These are phyloP conservation scores for Rhopalosiphum nymphaeae DNA, from an alignment of 2,888 invertebrate genomes.

Conservation along the genomic window DNA sequence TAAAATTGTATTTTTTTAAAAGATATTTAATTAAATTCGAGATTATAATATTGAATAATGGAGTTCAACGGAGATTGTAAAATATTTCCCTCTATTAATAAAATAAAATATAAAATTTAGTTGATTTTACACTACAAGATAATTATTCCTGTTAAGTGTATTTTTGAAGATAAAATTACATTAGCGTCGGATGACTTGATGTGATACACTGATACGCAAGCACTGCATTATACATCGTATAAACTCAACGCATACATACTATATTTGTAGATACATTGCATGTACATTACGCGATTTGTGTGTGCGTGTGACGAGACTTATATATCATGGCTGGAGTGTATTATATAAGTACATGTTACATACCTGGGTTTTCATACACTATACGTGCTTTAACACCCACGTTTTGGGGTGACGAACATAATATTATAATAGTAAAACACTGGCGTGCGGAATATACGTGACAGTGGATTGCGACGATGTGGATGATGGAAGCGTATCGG, in stretches of 20 bases:
- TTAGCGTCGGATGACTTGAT: not conserved
- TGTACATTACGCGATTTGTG: not conserved
- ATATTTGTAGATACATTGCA: not conserved
- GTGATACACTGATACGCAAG: not conserved
- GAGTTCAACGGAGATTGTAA: not conserved
- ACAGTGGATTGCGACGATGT: not conserved
- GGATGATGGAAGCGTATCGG: slow-evolving; percentile 48
- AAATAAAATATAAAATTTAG: not conserved
- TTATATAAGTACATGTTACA: not conserved
- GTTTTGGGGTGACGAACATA: not conserved
- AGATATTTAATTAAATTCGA: not conserved
- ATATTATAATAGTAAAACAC: not conserved
- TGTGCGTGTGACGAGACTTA: not conserved
- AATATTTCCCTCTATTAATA: not conserved
- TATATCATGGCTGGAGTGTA: not conserved
- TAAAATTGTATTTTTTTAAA: not conserved
- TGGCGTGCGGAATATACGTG: not conserved
- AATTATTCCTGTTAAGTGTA: not conserved
- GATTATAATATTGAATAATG: not conserved
- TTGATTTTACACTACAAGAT: not conserved
- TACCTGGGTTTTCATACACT: not conserved
- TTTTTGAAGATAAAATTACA: not conserved
- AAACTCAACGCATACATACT: not conserved
- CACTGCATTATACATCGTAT: not conserved
- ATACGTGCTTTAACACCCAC: slow-evolving; percentile 44